Base-by-base conservation (phyloP, 2,888 invertebrate species). In the Pasiphila rectangulata region DNA sequence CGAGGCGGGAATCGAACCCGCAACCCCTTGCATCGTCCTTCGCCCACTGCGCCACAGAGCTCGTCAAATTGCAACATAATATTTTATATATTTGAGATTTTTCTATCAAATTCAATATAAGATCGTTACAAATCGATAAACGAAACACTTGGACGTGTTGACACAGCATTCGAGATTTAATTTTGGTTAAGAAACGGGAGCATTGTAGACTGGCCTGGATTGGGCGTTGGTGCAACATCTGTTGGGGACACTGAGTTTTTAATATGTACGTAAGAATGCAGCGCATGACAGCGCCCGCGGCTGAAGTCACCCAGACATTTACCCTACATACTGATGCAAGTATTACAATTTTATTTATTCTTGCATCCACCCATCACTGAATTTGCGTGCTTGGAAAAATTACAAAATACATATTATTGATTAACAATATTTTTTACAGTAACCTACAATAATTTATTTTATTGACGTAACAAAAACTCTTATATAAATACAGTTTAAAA, bases 171-270 rank as follows among this genome's bases (percentile, higher is more conserved):
- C 24, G 39, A 37, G 32, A 62, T 63, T 74, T 73, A 70, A 74
- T 77, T 73, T 72, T 64, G 61, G 59, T 64, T 67, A 62, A 57
- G 55, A 73, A 74, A 70, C 57, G 63, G 56, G 62, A 64, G 63
- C 69, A 67, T 70, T 74, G 72, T 60, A 73, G 67, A 56, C 57
- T 61, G 58, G 62, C 72, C 76, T 76, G 71, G 67, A 72, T 74
- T 61, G 64, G 61, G 58, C 57, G 64, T 67, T 54, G 47, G 51
- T 57, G 54, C 66, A 68, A 70, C 75, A 75, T 71, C 77, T 75
- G 78, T 66, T 61, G 53, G 61, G 53, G 73, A 75, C 69, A 65
- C 59, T 64, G 66, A 68, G 64, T 74, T 76, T 78, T 75, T 75
- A 78, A 72, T 79, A 73, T 74, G 60, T 59, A 73, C 74, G 60